Base-by-base conservation (phyloP, 2,113 vertebrate species). In the Dicentrarchus labrax region DNA sequence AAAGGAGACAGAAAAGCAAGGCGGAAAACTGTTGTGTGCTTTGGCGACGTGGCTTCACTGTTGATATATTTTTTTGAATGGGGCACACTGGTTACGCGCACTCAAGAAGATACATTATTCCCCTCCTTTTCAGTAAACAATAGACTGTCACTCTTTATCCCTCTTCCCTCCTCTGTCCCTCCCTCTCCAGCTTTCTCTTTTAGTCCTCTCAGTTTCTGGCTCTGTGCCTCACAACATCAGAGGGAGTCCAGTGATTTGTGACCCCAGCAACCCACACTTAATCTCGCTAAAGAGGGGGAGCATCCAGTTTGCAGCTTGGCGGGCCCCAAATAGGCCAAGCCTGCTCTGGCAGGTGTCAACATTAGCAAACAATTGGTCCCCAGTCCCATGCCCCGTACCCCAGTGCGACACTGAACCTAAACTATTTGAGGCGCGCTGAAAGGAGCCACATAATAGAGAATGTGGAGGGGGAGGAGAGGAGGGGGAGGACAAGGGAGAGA, bases 211-310 rank as follows among this genome's bases (percentile, higher is more conserved):
- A 56, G 83, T 93, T 90, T 91, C 95, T 96, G 96, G 96, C 96
- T 95, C 95, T 95, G 94, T 96, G 94, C 94, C 95, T 94, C 87
- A 82, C 78, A 93, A 94, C 94, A 93, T 96, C 96, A 96, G 94
- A 94, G 96, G 95, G 96, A 95, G 95, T 94, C 93, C 89, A 86
- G 84, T 93, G 97, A 97, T 97, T 97, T 96, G 86, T 96, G 96
- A 97, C 96, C 96, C 92, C 87, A 84, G 94, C 94, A 96, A 96
- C 95, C 96, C 94, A 93, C 90, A 94, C 93, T 96, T 96, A 95
- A 95, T 95, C 95, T 93, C 84, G 94, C 96, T 96, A 96, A 97
- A 97, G 95, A 96, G 95, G 90, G 95, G 89, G 8, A 75, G 87
- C 83, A 95, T 95, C 96, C 83, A 92, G 90, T 91, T 88, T 41